phyloP scores from a whole-genome alignment of 1,140 invertebrate genomes.

The Meloidogyne exigua region DNA sequence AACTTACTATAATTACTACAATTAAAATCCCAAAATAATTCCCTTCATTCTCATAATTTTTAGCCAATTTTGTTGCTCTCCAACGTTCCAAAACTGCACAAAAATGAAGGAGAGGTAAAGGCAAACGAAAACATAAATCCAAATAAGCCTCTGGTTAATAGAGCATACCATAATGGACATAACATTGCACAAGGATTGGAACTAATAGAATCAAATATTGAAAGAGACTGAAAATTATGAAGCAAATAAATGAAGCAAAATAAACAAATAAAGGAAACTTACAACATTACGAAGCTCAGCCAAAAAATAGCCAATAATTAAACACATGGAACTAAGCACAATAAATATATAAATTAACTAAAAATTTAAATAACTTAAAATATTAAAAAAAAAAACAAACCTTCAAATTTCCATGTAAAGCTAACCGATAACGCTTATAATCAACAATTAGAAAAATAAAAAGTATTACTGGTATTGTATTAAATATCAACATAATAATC shows the following conservation, averaged over 20 bases:
- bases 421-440: neutral
- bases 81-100: conserved; percentile 11
- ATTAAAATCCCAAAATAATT: neutral
- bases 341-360: neutral
- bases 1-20: neutral
- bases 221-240: neutral
- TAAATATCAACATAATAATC: neutral
- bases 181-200: neutral
- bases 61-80: conserved; percentile 7
- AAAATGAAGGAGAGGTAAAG: conserved; percentile 17
- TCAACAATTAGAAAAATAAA: neutral
- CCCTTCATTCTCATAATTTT: conserved; percentile 15
- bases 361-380: neutral
- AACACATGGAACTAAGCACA: neutral
- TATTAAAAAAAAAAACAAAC: neutral
- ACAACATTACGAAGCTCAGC: neutral
- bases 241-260: neutral
- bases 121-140: neutral
- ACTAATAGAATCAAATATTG: neutral
- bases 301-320: neutral
- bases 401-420: neutral
- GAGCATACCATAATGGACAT: neutral
- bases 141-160: neutral
- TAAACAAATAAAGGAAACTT: no score
- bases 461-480: neutral